A percentile compares a stretch with the other conserved stretches of the same genome.
These are phyloP conservation scores for Bellardia pandia DNA, from an alignment of 2,888 invertebrate species.

Conservation along the genomic window DNA sequence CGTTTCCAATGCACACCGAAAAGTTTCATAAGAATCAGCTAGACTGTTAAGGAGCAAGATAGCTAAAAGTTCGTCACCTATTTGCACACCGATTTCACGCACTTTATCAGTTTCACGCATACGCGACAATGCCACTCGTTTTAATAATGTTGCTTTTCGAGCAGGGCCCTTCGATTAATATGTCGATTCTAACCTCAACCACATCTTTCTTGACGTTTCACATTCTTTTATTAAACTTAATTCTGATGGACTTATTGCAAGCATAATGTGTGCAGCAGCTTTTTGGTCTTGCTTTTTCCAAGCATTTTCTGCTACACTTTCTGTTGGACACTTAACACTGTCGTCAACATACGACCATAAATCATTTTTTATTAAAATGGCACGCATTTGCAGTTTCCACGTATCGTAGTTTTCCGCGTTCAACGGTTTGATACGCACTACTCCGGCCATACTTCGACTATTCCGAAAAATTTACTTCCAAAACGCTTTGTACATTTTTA, in stretches of 20 bases:
- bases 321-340: slow-evolving; percentile 9
- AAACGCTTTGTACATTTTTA: background rate
- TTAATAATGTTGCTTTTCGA: slow-evolving; percentile 82
- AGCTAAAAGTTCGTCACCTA: slow-evolving; percentile 78
- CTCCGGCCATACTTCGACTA: slow-evolving; percentile 46
- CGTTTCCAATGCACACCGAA: slow-evolving; percentile 80
- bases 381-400: slow-evolving; percentile 73
- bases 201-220: slow-evolving; percentile 77
- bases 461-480: no score
- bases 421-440: slow-evolving; percentile 66
- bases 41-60: slow-evolving; percentile 80
- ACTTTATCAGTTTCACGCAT: slow-evolving; percentile 79
- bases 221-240: slow-evolving; percentile 78
- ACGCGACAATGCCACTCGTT: slow-evolving; percentile 78
- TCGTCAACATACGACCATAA: slow-evolving; percentile 68
- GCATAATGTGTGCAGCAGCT: slow-evolving; percentile 72
- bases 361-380: slow-evolving; percentile 68
- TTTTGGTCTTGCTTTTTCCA: slow-evolving; percentile 72
- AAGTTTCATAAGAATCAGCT: slow-evolving; percentile 78
- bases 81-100: slow-evolving; percentile 77
- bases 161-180: slow-evolving; percentile 82
- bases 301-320: background rate
- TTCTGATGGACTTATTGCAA: slow-evolving; percentile 75
- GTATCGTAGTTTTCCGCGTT: slow-evolving; percentile 70
- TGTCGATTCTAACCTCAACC: slow-evolving; percentile 79